Base-by-base conservation (phyloP, 2,888 invertebrate genomes). In the Nematopogon swammerdamellus region DNA sequence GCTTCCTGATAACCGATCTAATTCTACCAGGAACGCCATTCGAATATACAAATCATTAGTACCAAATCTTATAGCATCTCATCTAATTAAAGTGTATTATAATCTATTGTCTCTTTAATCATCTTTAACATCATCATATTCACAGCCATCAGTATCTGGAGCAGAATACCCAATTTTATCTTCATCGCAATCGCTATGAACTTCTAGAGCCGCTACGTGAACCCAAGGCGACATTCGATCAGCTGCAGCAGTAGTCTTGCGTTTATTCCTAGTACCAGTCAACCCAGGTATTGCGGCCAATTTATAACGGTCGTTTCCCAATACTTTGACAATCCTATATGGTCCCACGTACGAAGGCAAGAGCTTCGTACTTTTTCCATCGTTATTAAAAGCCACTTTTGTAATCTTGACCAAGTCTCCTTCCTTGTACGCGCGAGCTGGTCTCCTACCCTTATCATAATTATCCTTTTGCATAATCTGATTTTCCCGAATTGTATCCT, bases 361-460 rank as follows among this genome's bases (percentile, higher is more conserved):
- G 10, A 53, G 51, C 43, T 52, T 52, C 14, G 45, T 52, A 42
- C 52, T 52, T 42, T 50, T 43, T 17, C 52, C 49, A 17, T 52
- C 30, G 19, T 48, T 52, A 10, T 48, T 19, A 19, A 52, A 52
- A 45, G 46, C 19, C 16, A 44, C 44, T 25, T 50, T 52, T 17
- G 50, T 52, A 11, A 52, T 49, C 45, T 50, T 52, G 11, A 52
- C 50, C 18, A 52, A 49, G 2, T 52, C 52, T 18, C 48, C 50
- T 18, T 30, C 44, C 1, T 17, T 25, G 25, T 48, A 52, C 3
- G 16, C 29, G n/a, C 29, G 48, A 17, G 50, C 42, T 18, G 52
- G 46, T n/a, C n/a, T n/a, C n/a, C n/a, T n/a, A n/a, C n/a, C n/a
- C n/a, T n/a, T n/a, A n/a, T n/a, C n/a, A n/a, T n/a, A n/a, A n/a